Conservation (phyloP, 2,797 vertebrate genomes). For the Channallabes apus region DNA sequence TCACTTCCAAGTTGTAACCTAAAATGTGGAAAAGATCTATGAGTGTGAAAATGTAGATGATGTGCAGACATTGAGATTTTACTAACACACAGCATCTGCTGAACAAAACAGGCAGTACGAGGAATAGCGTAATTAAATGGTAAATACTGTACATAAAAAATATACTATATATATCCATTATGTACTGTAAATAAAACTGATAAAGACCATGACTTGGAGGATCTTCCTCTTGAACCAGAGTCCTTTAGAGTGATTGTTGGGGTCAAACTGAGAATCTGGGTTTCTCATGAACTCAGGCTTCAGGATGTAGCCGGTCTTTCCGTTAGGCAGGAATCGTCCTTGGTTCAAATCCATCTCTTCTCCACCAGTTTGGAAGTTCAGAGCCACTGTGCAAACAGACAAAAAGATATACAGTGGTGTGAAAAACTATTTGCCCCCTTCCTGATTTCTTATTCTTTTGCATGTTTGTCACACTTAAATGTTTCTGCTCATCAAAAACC, state of each 20-base stretch:
- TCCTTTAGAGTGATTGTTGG: slow-evolving; percentile 73
- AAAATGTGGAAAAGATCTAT: background rate
- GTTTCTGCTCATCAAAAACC: no score
- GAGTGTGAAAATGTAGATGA: background rate
- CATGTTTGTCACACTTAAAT: no score
- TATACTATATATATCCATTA: background rate
- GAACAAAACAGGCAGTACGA: background rate
- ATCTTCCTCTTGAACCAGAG: slow-evolving; percentile 79
- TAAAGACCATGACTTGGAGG: slow-evolving; percentile 80
- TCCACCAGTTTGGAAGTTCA: slow-evolving; percentile 92
- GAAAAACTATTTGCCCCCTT: no score
- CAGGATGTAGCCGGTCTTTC: slow-evolving; percentile 85
- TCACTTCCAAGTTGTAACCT: background rate
- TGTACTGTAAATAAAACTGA: background rate
- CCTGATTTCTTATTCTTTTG: no score
- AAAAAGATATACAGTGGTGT: background rate
- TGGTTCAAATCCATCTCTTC: slow-evolving; percentile 94
- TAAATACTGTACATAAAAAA: background rate
- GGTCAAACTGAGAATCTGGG: slow-evolving; percentile 79
- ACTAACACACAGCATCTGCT: background rate
- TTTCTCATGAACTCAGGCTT: slow-evolving; percentile 88
- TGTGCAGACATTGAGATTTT: background rate
- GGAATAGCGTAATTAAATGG: background rate
- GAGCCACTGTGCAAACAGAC: slow-evolving; percentile 78
- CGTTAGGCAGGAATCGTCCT: slow-evolving; percentile 87